Percentiles rank a stretch among this genome's conserved stretches.
These are phyloP conservation scores for Mustela nigripes DNA, from an alignment of 2,113 vertebrate genomes.

Conservation along the genomic window DNA sequence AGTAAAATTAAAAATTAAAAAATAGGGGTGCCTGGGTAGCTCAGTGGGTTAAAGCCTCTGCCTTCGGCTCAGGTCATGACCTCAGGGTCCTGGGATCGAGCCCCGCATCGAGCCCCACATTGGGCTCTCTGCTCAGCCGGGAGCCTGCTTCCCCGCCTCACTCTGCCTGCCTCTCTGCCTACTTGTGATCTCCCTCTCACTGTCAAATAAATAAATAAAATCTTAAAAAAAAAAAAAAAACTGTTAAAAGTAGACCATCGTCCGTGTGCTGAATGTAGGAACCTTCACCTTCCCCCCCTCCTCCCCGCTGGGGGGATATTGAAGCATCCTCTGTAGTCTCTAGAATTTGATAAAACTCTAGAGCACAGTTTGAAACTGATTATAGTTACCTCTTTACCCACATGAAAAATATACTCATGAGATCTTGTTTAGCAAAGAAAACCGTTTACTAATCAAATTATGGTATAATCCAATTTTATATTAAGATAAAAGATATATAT, in stretches of 20 bases:
- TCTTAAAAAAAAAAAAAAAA: too few relatives aligned
- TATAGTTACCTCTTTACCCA: background rate
- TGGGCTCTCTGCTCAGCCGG: too few relatives aligned
- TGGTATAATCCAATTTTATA: background rate
- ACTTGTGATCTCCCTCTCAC: too few relatives aligned
- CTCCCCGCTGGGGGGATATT: background rate
- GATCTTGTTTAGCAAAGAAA: constrained; percentile 5
- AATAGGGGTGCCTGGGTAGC: too few relatives aligned
- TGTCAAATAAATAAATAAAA: too few relatives aligned
- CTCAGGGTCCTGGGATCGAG: too few relatives aligned
- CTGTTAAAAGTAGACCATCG: background rate
- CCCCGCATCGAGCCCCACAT: too few relatives aligned
- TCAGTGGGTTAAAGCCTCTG: too few relatives aligned
- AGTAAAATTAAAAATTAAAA: too few relatives aligned
- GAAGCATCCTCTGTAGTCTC: background rate
- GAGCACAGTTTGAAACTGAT: background rate
- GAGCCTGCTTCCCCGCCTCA: too few relatives aligned
- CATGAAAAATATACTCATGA: background rate
- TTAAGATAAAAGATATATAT: background rate
- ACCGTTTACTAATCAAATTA: background rate
- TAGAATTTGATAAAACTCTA: background rate
- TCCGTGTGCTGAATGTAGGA: background rate
- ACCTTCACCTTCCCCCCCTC: background rate
- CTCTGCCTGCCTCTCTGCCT: too few relatives aligned
- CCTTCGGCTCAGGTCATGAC: too few relatives aligned